Evolutionary conservation across 2,797 vertebrate genomes (phyloP).

Genomic region (Centropyge bicolor): DNA sequence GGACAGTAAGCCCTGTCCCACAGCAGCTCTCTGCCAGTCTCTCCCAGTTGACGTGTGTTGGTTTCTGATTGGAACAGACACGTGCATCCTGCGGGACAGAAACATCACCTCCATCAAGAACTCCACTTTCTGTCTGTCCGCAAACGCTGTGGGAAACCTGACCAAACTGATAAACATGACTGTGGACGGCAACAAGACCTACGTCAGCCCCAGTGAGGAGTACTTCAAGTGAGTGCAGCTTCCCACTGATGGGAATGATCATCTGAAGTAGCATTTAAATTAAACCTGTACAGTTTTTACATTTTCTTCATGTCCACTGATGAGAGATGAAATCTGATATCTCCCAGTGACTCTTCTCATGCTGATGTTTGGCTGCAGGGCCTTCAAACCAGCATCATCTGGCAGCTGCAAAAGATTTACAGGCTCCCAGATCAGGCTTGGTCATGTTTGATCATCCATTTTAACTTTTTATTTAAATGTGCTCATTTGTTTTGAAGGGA

Average conservation of each 20-base stretch:
- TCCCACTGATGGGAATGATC: not conserved
- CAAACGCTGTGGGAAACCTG: slow-evolving; percentile 90
- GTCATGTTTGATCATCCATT: not conserved
- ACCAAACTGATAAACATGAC: slow-evolving; percentile 92
- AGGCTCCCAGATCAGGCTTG: not conserved
- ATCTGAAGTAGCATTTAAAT: not conserved
- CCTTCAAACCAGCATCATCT: not conserved
- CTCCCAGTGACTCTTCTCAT: not conserved
- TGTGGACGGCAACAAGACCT: slow-evolving; percentile 89
- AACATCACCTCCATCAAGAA: slow-evolving; percentile 94
- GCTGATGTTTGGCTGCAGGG: not conserved
- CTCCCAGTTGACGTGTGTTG: slow-evolving; percentile 63
- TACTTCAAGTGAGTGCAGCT: slow-evolving; percentile 95
- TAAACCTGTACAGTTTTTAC: not conserved
- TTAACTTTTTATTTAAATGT: not conserved
- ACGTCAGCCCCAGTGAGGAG: slow-evolving; percentile 98
- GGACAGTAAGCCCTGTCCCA: slow-evolving; percentile 28
- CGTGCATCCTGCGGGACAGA: slow-evolving; percentile 91
- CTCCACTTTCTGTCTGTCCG: slow-evolving; percentile 93
- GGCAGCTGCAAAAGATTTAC: not conserved
- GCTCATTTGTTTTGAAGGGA: not conserved
- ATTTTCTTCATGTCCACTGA: not conserved
- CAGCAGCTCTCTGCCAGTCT: slow-evolving; percentile 41
- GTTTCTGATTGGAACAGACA: slow-evolving; percentile 87
- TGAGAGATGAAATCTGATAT: not conserved